Conservation (phyloP, 2,888 invertebrate species). For the Drosophila setosimentum region DNA sequence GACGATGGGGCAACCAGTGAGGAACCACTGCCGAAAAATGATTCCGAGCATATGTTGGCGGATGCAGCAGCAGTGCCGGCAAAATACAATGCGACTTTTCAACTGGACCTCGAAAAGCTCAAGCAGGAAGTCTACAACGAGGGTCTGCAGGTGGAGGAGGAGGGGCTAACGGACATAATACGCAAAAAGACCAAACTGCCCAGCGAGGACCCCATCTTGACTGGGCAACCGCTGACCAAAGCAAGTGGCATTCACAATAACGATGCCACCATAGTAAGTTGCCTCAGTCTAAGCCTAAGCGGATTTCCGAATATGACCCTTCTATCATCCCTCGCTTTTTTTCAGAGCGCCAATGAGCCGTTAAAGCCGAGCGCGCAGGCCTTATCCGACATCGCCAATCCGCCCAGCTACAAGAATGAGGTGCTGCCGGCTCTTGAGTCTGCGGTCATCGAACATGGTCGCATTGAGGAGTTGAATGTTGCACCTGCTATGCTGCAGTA, state of each 20-base stretch:
- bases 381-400: slow-evolving; percentile 72
- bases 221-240: slow-evolving; percentile 82
- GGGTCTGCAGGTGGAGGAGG: slow-evolving; percentile 93
- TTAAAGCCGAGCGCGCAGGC: slow-evolving; percentile 73
- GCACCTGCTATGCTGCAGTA: slow-evolving; percentile 24
- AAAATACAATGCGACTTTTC: slow-evolving; percentile 88
- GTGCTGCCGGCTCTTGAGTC: slow-evolving; percentile 67
- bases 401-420: slow-evolving; percentile 82
- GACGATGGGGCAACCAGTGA: slow-evolving; percentile 84
- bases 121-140: slow-evolving; percentile 93
- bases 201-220: slow-evolving; percentile 80
- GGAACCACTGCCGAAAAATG: slow-evolving; percentile 24
- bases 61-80: slow-evolving; percentile 48
- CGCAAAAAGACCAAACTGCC: slow-evolving; percentile 90
- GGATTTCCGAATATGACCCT: slow-evolving; percentile 17
- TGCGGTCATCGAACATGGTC: slow-evolving; percentile 40
- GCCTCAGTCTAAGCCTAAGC: background rate
- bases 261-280: slow-evolving; percentile 79
- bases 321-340: background rate
- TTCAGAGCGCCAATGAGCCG: slow-evolving; percentile 82
- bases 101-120: slow-evolving; percentile 92
- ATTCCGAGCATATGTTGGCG: slow-evolving; percentile 57
- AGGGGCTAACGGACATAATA: slow-evolving; percentile 91
- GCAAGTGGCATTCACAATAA: slow-evolving; percentile 69
- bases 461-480: slow-evolving; percentile 7